Evolutionary conservation across 1,140 invertebrate genomes (phyloP), one percentile per base, ranked within the genome.

Genomic region (Heliconius hermathena): DNA sequence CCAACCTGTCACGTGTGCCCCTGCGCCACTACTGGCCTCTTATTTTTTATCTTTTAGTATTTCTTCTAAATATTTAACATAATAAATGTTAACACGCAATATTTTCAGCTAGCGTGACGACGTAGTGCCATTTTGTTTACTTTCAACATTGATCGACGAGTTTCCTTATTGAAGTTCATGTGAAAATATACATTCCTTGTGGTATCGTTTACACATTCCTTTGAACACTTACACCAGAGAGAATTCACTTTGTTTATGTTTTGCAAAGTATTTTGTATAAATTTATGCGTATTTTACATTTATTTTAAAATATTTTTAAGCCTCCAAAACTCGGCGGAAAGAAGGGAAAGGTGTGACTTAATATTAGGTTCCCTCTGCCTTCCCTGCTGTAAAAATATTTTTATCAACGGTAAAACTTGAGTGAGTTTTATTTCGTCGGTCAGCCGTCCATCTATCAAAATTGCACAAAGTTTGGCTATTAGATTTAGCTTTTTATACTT

Each of bases 81-180:
- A 3, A 57, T 8, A 8, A 52, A 57, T 8, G 2, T 22, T 22
- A 3, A 22, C 54, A 57, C 3, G 54, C 54, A 57, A 57, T 57
- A 22, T 20, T 57, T 11, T 8, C 54, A 8, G 20, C n/a, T 57
- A 8, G 20, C 49, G 16, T 20, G 49, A 52, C 49, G 49, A 52
- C 49, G 54, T 11, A 57, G 54, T 57, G n/a, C 54, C 54, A 57
- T 57, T 57, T 22, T 57, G n/a, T 57, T 57, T 57, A 57, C 54
- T 11, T 22, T 57, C 20, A 57, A 57, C 54, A 57, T 8, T 57
- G n/a, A 57, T 57, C 54, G 54, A 57, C 20, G 54, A 57, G 54
- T n/a, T n/a, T 57, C 54, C 54, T 57, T 57, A 57, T 57, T 57
- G 54, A 57, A 57, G 20, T n/a, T 57, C 54, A 3, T 9, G n/a